phyloP scores from a whole-genome alignment of 2,797 vertebrate genomes.

The Parotocinclus haroldoi region DNA sequence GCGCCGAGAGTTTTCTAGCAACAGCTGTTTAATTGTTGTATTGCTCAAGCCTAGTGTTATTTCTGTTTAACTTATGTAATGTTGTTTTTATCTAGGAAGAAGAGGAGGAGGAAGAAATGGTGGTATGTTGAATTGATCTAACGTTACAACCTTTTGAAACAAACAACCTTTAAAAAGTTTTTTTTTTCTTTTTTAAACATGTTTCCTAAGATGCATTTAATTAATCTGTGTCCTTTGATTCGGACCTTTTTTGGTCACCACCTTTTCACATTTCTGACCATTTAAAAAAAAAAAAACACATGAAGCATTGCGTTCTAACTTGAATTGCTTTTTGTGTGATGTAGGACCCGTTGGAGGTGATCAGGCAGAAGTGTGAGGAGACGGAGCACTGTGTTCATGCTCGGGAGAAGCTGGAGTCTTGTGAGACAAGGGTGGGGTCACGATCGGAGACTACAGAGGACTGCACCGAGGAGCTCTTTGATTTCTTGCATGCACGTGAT shows the following conservation, averaged over 20 bases:
- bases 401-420: constrained; percentile 77
- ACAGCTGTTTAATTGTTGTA: too few relatives aligned
- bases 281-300: too few relatives aligned
- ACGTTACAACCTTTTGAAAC: neutral
- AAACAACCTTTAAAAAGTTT: too few relatives aligned
- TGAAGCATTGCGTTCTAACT: too few relatives aligned
- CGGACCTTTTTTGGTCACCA: too few relatives aligned
- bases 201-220: too few relatives aligned
- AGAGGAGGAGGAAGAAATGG: constrained; percentile 71
- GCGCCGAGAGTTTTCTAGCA: too few relatives aligned
- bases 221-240: too few relatives aligned
- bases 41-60: neutral
- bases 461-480: constrained; percentile 94
- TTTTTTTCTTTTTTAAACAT: neutral
- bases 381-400: constrained; percentile 79
- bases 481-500: constrained; percentile 92
- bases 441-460: constrained; percentile 81
- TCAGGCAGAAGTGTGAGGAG: constrained; percentile 84
- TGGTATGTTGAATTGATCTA: constrained; percentile 60
- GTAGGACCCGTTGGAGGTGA: constrained; percentile 81
- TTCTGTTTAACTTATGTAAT: neutral
- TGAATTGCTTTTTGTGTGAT: neutral
- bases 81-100: constrained; percentile 60
- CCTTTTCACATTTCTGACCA: too few relatives aligned
- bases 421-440: constrained; percentile 81